Conservation (phyloP, 1,140 invertebrate species). For the Calephelis virginiensis region DNA sequence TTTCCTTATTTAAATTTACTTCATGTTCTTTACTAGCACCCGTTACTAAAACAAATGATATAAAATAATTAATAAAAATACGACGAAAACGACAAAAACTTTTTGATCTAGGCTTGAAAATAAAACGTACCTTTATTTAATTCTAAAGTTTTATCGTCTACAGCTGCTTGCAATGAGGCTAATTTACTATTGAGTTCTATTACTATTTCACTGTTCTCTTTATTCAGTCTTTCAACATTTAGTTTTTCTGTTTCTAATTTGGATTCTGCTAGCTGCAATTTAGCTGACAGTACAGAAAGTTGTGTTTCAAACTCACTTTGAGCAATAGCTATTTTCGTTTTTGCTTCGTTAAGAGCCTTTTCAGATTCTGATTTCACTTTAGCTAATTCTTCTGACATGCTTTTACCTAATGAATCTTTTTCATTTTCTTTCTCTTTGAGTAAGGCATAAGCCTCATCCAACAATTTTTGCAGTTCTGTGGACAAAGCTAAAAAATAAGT, state of each 20-base stretch:
- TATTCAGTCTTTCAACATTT: constrained; percentile 69
- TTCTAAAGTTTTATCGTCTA: constrained; percentile 73
- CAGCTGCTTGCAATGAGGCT: constrained; percentile 67
- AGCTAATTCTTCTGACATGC: constrained; percentile 68
- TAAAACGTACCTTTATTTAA: constrained; percentile 66
- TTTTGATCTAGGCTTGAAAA: neutral
- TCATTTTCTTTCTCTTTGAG: constrained; percentile 74
- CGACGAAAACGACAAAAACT: constrained; percentile 3
- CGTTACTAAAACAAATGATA: constrained; percentile 55
- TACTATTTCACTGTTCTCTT: constrained; percentile 70
- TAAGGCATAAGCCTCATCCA: constrained; percentile 74
- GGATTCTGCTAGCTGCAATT: constrained; percentile 68
- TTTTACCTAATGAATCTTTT: constrained; percentile 74
- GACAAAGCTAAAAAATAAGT: constrained; percentile 61
- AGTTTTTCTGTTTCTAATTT: constrained; percentile 73
- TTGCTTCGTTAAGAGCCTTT: constrained; percentile 68
- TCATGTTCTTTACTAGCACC: constrained; percentile 72
- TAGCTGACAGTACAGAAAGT: constrained; percentile 63
- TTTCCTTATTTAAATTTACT: constrained; percentile 76
- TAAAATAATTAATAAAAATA: constrained; percentile 23
- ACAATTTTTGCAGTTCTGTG: constrained; percentile 71
- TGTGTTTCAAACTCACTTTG: constrained; percentile 74
- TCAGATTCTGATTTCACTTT: constrained; percentile 69
- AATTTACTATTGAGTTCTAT: constrained; percentile 70
- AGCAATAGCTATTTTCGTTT: constrained; percentile 68